Evolutionary conservation across 2,113 vertebrate genomes (phyloP), one percentile per base, ranked within the genome.

Genomic region (Salvelinus alpinus): DNA sequence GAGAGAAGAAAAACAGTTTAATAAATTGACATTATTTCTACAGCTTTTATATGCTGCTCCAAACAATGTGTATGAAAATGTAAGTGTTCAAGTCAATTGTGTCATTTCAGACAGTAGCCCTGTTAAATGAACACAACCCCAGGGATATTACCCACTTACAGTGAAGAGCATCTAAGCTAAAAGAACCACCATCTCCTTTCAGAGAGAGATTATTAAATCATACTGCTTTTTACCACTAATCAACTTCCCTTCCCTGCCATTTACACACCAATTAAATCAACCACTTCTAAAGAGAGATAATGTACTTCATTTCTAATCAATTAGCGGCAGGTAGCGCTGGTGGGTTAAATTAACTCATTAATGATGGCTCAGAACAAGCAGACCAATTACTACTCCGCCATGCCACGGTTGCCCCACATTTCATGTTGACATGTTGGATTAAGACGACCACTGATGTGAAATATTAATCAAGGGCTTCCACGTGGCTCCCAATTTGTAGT

Each of bases 381-480:
- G 38, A 2, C 25, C 31, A 73, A 71, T 75, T 74, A 78, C 7
- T 18, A 22, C 11, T 20, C 51, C 18, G 3, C 27, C 64, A 38
- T 5, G 38, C 3, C 8, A 47, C 4, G 2, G 24, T 57, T 71
- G 20, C 16, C 3, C 14, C 18, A 47, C 62, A 44, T 44, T n/a
- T 57, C 57, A 76, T 47, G 72, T 65, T 31, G 25, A 62, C 62
- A 71, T 9, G 38, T 38, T 38, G 38, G 8, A 44, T 12, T 44
- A 44, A 44, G 38, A 20, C 51, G 3, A 51, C 75, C 62, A 20
- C 38, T 38, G 76, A 34, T 54, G 27, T 14, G 48, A 5, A 48
- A 16, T 66, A 77, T 78, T 67, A 57, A 72, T 38, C 27, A 66
- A 66, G n/a, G 7, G 47, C 20, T 71, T 78, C 76, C 70, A 54